Conservation (phyloP, 2,797 vertebrate genomes). For the Eutrigla gurnardus region DNA sequence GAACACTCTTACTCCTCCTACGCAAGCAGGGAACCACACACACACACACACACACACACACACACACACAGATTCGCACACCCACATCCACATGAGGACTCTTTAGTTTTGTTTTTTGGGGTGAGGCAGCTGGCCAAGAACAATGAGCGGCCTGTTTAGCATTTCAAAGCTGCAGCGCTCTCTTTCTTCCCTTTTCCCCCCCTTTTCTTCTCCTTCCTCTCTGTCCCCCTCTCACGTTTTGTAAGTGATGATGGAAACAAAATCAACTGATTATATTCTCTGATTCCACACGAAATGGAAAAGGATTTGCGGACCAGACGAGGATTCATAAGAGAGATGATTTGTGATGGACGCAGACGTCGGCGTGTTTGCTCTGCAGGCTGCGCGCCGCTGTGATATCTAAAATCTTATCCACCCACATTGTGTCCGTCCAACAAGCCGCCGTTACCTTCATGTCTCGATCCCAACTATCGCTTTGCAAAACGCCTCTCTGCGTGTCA, state of each 20-base stretch:
- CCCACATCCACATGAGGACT: conserved; percentile 54
- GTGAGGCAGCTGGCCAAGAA: conserved; percentile 84
- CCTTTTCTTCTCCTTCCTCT: conserved; percentile 28
- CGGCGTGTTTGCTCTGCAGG: conserved; percentile 5
- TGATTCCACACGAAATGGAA: conserved; percentile 54
- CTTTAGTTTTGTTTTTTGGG: conserved; percentile 66
- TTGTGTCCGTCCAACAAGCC: conserved; percentile 21
- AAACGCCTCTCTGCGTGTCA: conserved; percentile 26
- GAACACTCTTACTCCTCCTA: conserved; percentile 49
- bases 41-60: conserved; percentile 3
- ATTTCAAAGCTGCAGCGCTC: conserved; percentile 80
- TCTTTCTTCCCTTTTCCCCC: conserved; percentile 11
- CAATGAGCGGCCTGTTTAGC: conserved; percentile 84
- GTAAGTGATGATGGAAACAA: conserved; percentile 64
- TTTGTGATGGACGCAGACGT: not conserved
- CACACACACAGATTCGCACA: conserved; percentile 36
- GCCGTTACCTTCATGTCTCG: conserved; percentile 27
- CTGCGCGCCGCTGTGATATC: conserved; percentile 22
- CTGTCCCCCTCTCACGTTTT: conserved; percentile 41
- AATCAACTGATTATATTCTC: conserved; percentile 65
- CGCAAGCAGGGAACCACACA: conserved; percentile 37
- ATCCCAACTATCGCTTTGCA: not conserved
- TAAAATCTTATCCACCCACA: conserved; percentile 20
- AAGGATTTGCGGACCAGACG: conserved; percentile 20
- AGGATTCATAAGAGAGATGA: conserved; percentile 12